Percentiles rank a stretch among this genome's conserved stretches.
Evolutionary conservation across 2,113 vertebrate genomes (phyloP).

Genomic region (Nematolebias whitei): DNA sequence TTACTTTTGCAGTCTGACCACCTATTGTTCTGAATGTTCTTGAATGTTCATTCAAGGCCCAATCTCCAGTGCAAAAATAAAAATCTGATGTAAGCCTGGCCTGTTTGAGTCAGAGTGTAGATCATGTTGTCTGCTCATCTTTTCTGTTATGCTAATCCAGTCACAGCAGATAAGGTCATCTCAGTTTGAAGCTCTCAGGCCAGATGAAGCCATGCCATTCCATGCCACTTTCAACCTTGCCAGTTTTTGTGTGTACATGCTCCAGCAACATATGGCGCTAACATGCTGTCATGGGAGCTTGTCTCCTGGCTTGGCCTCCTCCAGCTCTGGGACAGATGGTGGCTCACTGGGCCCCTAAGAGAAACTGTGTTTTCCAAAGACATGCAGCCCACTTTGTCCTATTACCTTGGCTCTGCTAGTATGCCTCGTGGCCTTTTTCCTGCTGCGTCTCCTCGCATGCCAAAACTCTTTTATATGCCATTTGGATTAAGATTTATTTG

Average conservation of each 20-base stretch:
- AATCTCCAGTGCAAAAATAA: background rate
- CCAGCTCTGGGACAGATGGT: conserved; percentile 86
- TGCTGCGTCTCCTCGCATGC: conserved; percentile 26
- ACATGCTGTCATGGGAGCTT: conserved; percentile 82
- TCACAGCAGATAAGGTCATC: conserved; percentile 35
- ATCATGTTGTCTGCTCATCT: background rate
- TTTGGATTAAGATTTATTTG: conserved; percentile 37
- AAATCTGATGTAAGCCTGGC: background rate
- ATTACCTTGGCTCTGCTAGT: conserved; percentile 59
- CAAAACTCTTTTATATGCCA: conserved; percentile 31
- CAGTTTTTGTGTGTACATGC: conserved; percentile 36
- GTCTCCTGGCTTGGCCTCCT: conserved; percentile 80
- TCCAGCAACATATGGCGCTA: conserved; percentile 84
- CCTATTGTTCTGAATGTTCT: background rate
- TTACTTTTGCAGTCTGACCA: too few species aligned
- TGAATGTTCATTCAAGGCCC: background rate
- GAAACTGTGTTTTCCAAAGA: conserved; percentile 72
- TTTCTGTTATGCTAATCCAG: conserved; percentile 18
- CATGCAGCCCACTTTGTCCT: conserved; percentile 22
- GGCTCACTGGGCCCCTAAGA: conserved; percentile 84
- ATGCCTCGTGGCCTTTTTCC: conserved; percentile 38
- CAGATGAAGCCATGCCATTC: conserved; percentile 28
- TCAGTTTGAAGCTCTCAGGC: conserved; percentile 20
- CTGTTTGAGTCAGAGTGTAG: background rate
- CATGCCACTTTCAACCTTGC: conserved; percentile 36